Base-by-base conservation (phyloP, 1,140 invertebrate genomes). In the Aphaenogaster rudis region DNA sequence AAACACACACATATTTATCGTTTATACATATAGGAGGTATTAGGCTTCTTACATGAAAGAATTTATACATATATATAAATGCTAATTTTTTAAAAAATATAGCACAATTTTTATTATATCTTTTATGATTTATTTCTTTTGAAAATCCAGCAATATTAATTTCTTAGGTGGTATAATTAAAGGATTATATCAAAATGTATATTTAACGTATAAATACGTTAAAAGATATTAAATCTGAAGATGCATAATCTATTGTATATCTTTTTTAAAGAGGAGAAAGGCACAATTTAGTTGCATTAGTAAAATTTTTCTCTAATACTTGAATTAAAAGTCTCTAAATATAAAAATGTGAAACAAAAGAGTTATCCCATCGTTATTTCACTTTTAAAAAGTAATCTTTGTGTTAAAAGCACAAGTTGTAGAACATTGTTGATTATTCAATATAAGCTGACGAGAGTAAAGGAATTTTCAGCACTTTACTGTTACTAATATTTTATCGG, bases 401-500 rank as follows among this genome's bases (percentile, higher is more conserved):
- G 28, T 61, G 21, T 72, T 71, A 82, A 72, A 71, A 84, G 42
- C 28, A 74, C 42, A 59, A 72, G 69, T 80, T 79, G 42, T 48
- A 39, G 42, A 74, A 74, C n/a, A 36, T 74, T 74, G 28, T 74
- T 36, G 54, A 74, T 74, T 74, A 63, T 61, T 84, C n/a, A n/a
- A 48, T 48, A 50, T 59, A 74, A 72, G 21, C 28, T 50, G 54
- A 59, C 33, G 28, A 54, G 21, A 1, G 66, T 21, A 63, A 17
- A 21, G 28, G n/a, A 71, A 84, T 84, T 84, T 74, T 84, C 69
- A 74, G 54, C 39, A 64, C 42, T 61, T 84, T 74, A 74, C 52
- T 28, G 67, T 84, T 61, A 39, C 15, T 33, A 80, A 79, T 72
- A 82, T 78, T 87, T 81, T 39, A 87, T 84, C 64, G 72, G 28